Evolutionary conservation across 2,888 invertebrate species (phyloP).

Genomic region (Elegia similella): DNA sequence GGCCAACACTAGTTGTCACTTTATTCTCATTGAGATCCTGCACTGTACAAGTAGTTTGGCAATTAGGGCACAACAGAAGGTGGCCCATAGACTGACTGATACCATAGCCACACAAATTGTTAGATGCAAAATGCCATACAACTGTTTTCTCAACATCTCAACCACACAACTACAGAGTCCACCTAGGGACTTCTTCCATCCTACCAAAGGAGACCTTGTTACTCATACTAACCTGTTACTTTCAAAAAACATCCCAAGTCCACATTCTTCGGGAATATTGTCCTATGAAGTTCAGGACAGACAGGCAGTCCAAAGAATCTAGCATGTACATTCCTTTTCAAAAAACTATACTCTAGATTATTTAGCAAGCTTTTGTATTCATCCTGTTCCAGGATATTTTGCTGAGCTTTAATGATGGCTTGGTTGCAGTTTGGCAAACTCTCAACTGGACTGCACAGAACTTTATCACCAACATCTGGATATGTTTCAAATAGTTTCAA

Average conservation of each 20-base stretch:
- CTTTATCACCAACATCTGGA: constrained; percentile 84
- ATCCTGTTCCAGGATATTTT: constrained; percentile 69
- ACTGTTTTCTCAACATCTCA: no score
- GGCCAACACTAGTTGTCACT: no score
- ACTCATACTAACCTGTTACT: constrained; percentile 84
- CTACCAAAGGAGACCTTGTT: no score
- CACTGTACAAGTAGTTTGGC: no score
- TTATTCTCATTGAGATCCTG: no score
- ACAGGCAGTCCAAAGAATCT: constrained; percentile 85
- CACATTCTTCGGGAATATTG: constrained; percentile 85
- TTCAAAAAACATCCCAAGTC: constrained; percentile 88
- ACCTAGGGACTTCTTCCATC: no score
- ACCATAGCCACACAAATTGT: no score
- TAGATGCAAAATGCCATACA: no score
- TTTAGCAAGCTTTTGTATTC: constrained; percentile 50
- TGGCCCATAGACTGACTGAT: no score
- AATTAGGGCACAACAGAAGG: no score
- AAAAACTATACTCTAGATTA: constrained; percentile 51
- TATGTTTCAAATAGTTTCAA: constrained; percentile 86
- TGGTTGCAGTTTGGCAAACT: constrained; percentile 84
- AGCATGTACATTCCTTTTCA: constrained; percentile 86
- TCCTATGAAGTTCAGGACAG: constrained; percentile 85
- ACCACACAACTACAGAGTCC: no score
- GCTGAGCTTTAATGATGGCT: constrained; percentile 83
- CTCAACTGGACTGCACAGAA: constrained; percentile 84